Base-by-base conservation (phyloP, 2,113 vertebrate species). In the Halcyon malimbica region DNA sequence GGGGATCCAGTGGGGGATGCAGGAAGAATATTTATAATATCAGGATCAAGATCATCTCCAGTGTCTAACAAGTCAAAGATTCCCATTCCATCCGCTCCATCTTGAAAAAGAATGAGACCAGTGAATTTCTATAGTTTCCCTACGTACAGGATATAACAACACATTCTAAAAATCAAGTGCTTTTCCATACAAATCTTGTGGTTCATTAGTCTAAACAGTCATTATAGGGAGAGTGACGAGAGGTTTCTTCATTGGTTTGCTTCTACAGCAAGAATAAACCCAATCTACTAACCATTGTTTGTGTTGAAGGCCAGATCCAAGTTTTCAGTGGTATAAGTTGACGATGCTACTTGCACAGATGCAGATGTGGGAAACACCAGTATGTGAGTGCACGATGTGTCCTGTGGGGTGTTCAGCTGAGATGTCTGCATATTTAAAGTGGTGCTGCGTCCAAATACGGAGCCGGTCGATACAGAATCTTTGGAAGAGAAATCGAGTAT, bases 321-420 rank as follows among this genome's bases (percentile, higher is more conserved):
- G 96, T 99, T 99, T 98, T 99, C 99, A 59, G 99, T 97, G 88
- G 99, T 99, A 29, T 98, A 98, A 25, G 98, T 98, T 75, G 99
- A 99, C 35, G 98, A 99, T 89, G 99, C 99, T 97, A 99, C 99
- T 97, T 99, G 99, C 95, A 99, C 99, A 81, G 99, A 99, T 16
- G 99, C 99, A 42, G 99, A 99, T 5, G 99, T 99, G 96, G 99
- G 99, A 84, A 99, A 99, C 96, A 99, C 99, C 64, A 99, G 98
- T 82, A 99, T 99, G 75, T 99, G 99, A 64, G 99, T 99, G 98
- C 99, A 99, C 16, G 99, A 99, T 5, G 99, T 99, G 97, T 99
- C 99, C 97, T 99, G 99, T 39, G 99, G 99, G 23, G 99, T 99
- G 93, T 99, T 99, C 93, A 99, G 98, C 97, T 99, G 99, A 7